phyloP scores from a whole-genome alignment of 2,113 vertebrate genomes.

The Platysteira castanea region DNA sequence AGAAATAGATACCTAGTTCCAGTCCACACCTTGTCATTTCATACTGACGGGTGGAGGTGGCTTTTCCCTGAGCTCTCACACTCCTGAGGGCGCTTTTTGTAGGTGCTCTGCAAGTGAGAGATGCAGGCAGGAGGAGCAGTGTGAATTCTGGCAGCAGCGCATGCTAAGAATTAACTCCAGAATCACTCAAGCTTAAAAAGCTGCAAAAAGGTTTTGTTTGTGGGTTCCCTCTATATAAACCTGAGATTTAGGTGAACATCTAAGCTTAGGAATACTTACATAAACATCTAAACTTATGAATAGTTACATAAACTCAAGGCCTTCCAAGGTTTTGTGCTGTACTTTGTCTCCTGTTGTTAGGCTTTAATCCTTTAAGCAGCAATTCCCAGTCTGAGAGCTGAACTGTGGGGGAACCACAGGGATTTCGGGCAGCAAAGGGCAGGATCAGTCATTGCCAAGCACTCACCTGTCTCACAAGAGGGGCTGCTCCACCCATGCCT shows the following conservation, averaged over 20 bases:
- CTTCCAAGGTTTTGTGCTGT: background rate
- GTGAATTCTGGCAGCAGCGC: background rate
- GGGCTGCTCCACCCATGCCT: constrained; percentile 75
- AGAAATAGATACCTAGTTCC: background rate
- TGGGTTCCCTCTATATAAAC: background rate
- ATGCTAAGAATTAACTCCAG: background rate
- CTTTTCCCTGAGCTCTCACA: background rate
- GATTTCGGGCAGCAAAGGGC: background rate
- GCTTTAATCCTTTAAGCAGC: background rate
- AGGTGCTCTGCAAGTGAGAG: background rate
- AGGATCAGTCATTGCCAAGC: background rate
- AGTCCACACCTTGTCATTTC: background rate
- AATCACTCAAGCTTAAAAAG: background rate
- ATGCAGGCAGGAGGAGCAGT: background rate
- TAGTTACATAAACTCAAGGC: background rate
- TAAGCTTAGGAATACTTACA: background rate
- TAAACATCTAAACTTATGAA: background rate
- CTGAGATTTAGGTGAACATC: background rate
- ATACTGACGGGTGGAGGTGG: background rate
- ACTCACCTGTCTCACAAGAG: constrained; percentile 76
- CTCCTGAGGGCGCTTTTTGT: background rate
- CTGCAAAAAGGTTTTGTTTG: background rate
- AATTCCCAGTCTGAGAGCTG: background rate
- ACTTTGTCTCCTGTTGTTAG: background rate
- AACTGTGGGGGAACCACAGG: fast-evolving